Conservation (phyloP, 2,113 vertebrate species). For the Zosterops borbonicus region DNA sequence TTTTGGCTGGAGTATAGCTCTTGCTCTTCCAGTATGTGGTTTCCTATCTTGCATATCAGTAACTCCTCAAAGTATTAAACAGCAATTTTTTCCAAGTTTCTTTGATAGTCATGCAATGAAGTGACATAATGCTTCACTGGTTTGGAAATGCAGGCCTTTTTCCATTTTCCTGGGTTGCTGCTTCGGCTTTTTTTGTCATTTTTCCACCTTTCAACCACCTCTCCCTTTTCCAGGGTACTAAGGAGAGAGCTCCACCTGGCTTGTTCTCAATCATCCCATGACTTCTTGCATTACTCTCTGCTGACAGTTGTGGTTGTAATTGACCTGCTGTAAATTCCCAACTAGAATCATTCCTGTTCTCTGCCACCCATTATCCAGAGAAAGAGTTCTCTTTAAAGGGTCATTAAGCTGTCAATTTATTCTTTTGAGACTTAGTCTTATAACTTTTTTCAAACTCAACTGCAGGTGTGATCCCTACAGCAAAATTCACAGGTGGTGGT, state of each 20-base stretch:
- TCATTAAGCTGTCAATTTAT: constrained; percentile 26
- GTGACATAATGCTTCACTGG: neutral
- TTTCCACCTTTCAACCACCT: neutral
- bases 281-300: neutral
- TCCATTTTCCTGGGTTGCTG: neutral
- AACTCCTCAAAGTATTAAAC: neutral
- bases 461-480: constrained; percentile 40
- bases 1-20: neutral
- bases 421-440: constrained; percentile 33
- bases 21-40: neutral
- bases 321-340: constrained; percentile 44
- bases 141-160: neutral
- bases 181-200: neutral
- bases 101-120: neutral
- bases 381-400: constrained; percentile 14
- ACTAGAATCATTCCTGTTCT: neutral
- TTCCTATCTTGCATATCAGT: neutral
- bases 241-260: neutral
- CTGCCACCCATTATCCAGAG: constrained; percentile 33
- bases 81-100: neutral
- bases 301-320: constrained; percentile 51
- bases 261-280: neutral
- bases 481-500: constrained; percentile 30
- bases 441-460: constrained; percentile 8
- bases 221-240: neutral